Evolutionary conservation across 2,113 vertebrate genomes (phyloP), one percentile per base, ranked within the genome.

Genomic region (Penelope pileata): DNA sequence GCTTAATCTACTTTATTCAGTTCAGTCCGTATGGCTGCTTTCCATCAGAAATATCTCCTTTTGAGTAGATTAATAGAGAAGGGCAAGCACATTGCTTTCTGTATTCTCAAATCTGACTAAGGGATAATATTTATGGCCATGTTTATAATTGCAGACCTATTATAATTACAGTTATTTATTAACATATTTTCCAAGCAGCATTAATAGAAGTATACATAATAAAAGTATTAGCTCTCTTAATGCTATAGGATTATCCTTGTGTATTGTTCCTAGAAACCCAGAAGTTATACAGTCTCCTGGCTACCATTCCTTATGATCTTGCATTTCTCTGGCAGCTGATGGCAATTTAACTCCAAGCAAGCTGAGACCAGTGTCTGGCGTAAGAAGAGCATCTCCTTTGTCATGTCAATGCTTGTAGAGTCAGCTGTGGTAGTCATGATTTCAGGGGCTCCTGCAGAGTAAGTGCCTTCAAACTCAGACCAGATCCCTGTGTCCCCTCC

Each of bases 201-300:
- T 81, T 82, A 90, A 64, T 72, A 68, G 38, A 91, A 94, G 9
- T 64, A 68, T 78, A 86, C 36, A 32, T 53, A 89, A 86, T 89
- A 70, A 91, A 79, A 72, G 12, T 60, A 75, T 90, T 88, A 88
- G 6, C 30, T 94, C 18, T 60, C 48, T 60, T 58, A 82, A 68
- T 76, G 29, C 21, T 26, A 48, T n/a, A 27, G 73, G 48, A 82
- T 92, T 93, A 72, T 38, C 30, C 8, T 72, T 34, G 69, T 12
- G 24, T 68, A 86, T 16, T 16, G 9, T 45, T 91, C 69, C 81
- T 88, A 75, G 87, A 69, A 89, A 92, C 70, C 10, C 23, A 79
- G 43, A 70, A 92, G 42, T 63, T 78, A 78, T 22, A 43, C 54
- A 90, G 47, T 78, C 23, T 16, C 29, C 24, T 63, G 76, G 21